These are phyloP conservation scores for Cyprinella venusta DNA, from an alignment of 2,797 vertebrate species.

Conservation along the genomic window DNA sequence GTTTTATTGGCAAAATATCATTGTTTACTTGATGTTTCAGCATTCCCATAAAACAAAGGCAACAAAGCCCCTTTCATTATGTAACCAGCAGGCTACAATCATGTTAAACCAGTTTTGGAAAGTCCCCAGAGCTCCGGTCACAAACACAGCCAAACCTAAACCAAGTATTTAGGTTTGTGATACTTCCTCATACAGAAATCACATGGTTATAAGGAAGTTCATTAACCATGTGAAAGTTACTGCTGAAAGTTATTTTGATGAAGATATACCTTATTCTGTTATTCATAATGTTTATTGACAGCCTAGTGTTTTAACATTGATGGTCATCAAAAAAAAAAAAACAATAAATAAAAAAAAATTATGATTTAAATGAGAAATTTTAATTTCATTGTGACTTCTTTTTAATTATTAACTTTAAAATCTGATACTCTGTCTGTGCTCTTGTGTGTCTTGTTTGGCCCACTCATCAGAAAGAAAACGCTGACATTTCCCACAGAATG, in stretches of 20 bases:
- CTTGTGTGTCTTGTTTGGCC: background rate
- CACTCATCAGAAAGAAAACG: background rate
- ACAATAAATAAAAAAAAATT: too few species aligned
- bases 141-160: background rate
- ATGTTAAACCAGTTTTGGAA: background rate
- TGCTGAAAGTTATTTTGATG: background rate
- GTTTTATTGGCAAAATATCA: too few species aligned
- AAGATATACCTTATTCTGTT: background rate
- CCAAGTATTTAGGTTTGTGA: background rate
- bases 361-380: background rate
- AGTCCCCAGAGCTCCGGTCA: background rate
- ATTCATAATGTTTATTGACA: background rate
- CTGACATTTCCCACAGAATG: conserved; percentile 2
- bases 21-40: too few species aligned
- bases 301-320: background rate
- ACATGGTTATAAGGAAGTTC: background rate
- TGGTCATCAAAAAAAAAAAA: background rate
- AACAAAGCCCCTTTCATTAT: too few species aligned
- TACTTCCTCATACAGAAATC: background rate
- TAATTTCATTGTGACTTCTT: background rate
- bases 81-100: background rate
- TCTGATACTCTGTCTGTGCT: background rate
- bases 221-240: background rate
- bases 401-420: background rate
- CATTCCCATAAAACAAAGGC: too few species aligned